Conservation (phyloP, 35 echinoderm and acorn worm species). For the Chiridota heheva region DNA sequence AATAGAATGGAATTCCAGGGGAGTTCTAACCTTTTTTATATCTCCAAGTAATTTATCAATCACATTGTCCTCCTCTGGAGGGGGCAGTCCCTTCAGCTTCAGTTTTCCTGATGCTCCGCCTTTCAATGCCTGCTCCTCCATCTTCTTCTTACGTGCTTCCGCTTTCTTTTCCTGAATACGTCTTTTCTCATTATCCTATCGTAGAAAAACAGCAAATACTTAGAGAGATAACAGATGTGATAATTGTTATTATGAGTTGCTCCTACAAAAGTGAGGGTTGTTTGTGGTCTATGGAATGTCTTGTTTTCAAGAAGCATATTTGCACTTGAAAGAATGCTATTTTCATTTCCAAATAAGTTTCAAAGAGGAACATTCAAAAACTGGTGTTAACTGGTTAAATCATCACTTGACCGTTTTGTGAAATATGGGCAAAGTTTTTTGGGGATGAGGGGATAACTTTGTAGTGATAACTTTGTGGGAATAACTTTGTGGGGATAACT, state of each 20-base stretch:
- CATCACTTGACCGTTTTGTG: no score
- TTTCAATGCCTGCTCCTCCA: conserved; percentile 72
- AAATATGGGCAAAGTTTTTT: no score
- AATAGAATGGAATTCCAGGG: neutral
- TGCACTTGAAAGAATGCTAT: neutral
- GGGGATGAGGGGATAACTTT: no score
- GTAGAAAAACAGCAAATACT: neutral
- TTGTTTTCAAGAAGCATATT: neutral
- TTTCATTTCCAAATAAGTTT: neutral
- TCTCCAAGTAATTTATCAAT: conserved; percentile 86
- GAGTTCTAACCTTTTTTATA: conserved; percentile 77
- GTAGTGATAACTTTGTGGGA: no score
- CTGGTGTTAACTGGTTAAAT: no score
- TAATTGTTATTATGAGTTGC: neutral
- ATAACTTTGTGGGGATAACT: no score
- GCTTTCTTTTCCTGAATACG: conserved; percentile 77
- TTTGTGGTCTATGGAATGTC: neutral
- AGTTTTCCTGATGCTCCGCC: conserved; percentile 35
- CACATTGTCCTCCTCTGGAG: conserved; percentile 55
- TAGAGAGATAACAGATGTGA: neutral
- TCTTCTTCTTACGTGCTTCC: conserved; percentile 69
- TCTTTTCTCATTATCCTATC: conserved; percentile 91
- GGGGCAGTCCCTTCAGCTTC: conserved; percentile 23
- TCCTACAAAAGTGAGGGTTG: neutral
- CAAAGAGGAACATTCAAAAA: no score